These are phyloP conservation scores for Hypsibius dujardini DNA, from an alignment of 1,140 invertebrate species.

Conservation along the genomic window DNA sequence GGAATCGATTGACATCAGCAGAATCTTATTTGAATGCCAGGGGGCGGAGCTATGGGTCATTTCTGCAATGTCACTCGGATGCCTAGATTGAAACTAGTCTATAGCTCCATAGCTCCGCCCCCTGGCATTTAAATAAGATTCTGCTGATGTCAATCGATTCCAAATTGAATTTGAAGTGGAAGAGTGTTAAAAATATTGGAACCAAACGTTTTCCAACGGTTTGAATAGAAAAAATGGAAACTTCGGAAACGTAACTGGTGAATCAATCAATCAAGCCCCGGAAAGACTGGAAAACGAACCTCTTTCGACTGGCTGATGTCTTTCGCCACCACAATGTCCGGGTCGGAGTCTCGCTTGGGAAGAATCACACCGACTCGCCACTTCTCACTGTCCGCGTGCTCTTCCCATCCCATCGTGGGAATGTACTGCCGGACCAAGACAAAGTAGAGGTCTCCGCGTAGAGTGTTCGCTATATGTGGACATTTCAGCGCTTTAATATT, in stretches of 20 bases:
- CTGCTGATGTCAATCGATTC: no score
- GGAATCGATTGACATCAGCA: no score
- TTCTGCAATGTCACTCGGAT: no score
- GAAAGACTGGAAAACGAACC: background rate
- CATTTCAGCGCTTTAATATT: background rate
- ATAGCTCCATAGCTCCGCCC: no score
- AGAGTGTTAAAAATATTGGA: no score
- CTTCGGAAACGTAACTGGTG: no score
- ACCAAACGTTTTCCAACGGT: background rate
- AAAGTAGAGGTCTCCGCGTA: conserved; percentile 12
- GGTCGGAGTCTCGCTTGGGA: conserved; percentile 1
- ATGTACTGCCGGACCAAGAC: conserved; percentile 1
- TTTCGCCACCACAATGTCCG: background rate
- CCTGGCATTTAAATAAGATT: no score
- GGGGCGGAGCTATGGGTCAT: no score
- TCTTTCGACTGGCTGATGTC: background rate
- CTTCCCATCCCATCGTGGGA: background rate
- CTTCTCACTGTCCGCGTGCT: background rate
- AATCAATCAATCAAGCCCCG: no score
- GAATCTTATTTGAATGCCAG: no score
- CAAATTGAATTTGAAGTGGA: no score
- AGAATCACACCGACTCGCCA: conserved; percentile 10
- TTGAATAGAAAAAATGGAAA: background rate
- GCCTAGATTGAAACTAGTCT: no score
- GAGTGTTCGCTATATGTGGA: conserved; percentile 2